Evolutionary conservation across 92 coral and sea anemone species (phyloP), one percentile per base, ranked within the genome.

Genomic region (Palythoa grandiflora): DNA sequence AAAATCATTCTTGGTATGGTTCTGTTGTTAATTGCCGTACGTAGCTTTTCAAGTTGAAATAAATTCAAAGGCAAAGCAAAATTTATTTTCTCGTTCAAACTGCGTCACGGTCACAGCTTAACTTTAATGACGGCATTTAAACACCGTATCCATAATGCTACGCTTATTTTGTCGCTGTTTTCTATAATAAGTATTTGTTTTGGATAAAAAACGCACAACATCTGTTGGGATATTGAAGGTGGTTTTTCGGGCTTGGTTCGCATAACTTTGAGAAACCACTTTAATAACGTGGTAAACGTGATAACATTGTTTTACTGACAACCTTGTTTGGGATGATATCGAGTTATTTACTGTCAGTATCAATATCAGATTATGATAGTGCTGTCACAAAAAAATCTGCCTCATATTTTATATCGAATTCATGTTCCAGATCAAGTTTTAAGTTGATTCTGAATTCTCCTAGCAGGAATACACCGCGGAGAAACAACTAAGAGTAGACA

Each of bases 291-390:
- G 9, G 1, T 51, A 16, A 4, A 3, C 54, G 66, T 19, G 35
- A 63, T 40, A 19, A 11, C 3, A 39, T 28, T 65, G 50, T 81
- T 10, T 2, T 1, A n/a, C 28, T 16, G 53, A 76, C 70, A 63
- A 21, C 65, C 80, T 17, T 77, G 19, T 54, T 77, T 77, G 83
- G 83, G 68, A 75, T 81, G 19, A 63, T 14, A 40, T 17, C 75
- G 20, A 13, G 16, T 21, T 65, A 65, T 63, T 40, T 81, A 52
- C 9, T 0, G 1, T 15, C 40, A 19, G 68, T 66, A 54, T 35
- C n/a, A 65, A 20, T 40, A 6, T 59, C 35, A 65, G 12, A 14
- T 15, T 13, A 21, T 38, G 16, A 19, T 12, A n/a, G 35, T 20
- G 38, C 14, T 47, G 16, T 16, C 15, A 38, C 9, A 77, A 65